Base-by-base conservation (phyloP, 2,113 vertebrate genomes). In the Leptobrachium leishanense region DNA sequence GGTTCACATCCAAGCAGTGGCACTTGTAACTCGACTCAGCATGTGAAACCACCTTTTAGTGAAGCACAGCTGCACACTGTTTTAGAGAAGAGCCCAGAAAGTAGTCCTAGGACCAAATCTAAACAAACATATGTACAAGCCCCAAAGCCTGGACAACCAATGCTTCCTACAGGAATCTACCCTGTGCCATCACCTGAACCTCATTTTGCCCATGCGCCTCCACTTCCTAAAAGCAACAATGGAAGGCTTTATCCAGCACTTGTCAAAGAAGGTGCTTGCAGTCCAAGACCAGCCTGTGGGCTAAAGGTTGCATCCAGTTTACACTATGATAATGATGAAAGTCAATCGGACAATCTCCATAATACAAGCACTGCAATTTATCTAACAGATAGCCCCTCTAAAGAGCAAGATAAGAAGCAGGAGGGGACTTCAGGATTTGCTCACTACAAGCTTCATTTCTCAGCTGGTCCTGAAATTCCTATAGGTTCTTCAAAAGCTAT, bases 81-180 rank as follows among this genome's bases (percentile, higher is more conserved):
- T 74, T 85, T 94, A 43, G 97, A 99, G 88, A 97, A 95, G 86
- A 99, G 97, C 84, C 97, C 98, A 0, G 98, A 99, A 83, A 95
- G 89, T 85, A 99, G 98, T 83, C 97, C 97, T 44, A 93, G 90
- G 0, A 85, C 85, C 82, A 96, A 91, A 84, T 94, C 97, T 66
- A 94, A 94, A 69, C 95, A 96, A 75, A 87, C 79, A 46, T 93
- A 92, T 6, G 75, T 89, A 5, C 92, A 91, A 82, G 63, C 85
- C 15, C 79, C 92, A 3, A 93, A 95, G 68, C 91, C 95, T 0
- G 95, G 93, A 5, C 90, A 92, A 31, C 88, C 92, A 57, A 89
- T 97, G 84, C 88, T 96, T 64, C 94, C 96, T 1, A 93, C 93
- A 0, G 88, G 94, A 9, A 84, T 94, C 79, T 96, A 96, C 57